phyloP scores from a whole-genome alignment of 1,140 invertebrate species.

The Odontomachus brunneus region DNA sequence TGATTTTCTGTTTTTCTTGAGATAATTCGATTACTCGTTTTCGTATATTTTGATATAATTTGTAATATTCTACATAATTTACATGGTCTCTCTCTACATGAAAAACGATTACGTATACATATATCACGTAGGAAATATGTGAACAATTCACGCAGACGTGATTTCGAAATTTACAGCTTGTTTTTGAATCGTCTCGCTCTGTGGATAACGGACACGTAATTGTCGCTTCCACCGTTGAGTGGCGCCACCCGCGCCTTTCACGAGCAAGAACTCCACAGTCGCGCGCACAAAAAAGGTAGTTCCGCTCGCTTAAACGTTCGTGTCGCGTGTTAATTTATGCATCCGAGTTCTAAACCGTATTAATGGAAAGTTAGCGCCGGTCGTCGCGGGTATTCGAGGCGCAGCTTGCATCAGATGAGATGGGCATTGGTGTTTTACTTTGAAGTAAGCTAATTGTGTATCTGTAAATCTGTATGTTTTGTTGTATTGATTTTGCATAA shows the following conservation, averaged over 20 bases:
- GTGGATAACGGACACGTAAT: not conserved
- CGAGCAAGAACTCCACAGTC: not conserved
- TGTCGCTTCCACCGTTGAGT: not conserved
- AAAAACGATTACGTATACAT: no score
- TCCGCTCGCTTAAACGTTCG: conserved; percentile 6
- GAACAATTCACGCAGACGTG: no score
- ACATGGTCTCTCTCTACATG: no score
- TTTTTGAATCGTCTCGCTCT: no score
- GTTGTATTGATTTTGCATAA: no score
- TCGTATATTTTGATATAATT: no score
- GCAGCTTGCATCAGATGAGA: not conserved
- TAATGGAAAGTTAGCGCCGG: not conserved
- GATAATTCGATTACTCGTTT: no score
- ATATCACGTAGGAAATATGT: no score
- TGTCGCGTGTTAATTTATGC: not conserved
- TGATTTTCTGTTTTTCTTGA: no score
- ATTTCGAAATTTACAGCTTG: no score
- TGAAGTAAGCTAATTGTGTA: not conserved
- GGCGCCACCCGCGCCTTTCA: not conserved
- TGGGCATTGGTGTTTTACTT: no score
- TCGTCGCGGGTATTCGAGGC: not conserved
- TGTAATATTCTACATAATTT: no score
- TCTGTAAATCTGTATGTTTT: not conserved
- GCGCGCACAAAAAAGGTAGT: not conserved
- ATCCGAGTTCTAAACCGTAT: not conserved